These are phyloP conservation scores for Phrynocephalus versicolor DNA, from an alignment of 2,113 vertebrate species.

Conservation along the genomic window DNA sequence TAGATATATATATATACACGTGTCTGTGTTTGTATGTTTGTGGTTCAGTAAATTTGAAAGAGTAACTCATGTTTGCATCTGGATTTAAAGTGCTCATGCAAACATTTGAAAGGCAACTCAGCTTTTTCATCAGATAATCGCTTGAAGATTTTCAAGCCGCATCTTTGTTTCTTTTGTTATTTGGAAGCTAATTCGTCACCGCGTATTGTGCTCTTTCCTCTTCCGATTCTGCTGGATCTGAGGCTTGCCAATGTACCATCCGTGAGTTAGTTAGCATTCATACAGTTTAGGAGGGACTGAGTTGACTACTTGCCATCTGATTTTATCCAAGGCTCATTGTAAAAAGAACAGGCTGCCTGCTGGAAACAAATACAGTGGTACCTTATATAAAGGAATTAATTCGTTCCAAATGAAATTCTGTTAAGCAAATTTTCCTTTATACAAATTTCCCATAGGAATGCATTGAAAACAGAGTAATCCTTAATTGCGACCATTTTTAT, in stretches of 20 bases:
- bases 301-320: neutral
- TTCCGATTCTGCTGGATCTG: neutral
- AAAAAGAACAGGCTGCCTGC: neutral
- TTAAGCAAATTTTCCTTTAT: neutral
- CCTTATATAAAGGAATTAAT: too few relatives aligned
- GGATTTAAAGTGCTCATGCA: too few relatives aligned
- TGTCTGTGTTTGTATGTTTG: too few relatives aligned
- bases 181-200: neutral
- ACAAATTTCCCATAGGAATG: neutral
- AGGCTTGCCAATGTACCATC: too few relatives aligned
- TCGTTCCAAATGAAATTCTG: too few relatives aligned
- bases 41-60: neutral
- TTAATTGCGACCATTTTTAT: too few relatives aligned
- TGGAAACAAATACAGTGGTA: too few relatives aligned
- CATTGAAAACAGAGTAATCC: too few relatives aligned
- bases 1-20: conserved; percentile 58
- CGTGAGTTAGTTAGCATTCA: neutral
- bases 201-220: neutral
- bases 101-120: too few relatives aligned
- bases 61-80: too few relatives aligned
- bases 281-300: neutral
- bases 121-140: neutral
- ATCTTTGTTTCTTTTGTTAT: conserved; percentile 1
- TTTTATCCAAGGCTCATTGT: neutral
- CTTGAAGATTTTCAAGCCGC: neutral